A percentile compares a stretch with the other conserved stretches of the same genome.
phyloP scores from a whole-genome alignment of 2,113 vertebrate genomes.

The Meleagris gallopavo region DNA sequence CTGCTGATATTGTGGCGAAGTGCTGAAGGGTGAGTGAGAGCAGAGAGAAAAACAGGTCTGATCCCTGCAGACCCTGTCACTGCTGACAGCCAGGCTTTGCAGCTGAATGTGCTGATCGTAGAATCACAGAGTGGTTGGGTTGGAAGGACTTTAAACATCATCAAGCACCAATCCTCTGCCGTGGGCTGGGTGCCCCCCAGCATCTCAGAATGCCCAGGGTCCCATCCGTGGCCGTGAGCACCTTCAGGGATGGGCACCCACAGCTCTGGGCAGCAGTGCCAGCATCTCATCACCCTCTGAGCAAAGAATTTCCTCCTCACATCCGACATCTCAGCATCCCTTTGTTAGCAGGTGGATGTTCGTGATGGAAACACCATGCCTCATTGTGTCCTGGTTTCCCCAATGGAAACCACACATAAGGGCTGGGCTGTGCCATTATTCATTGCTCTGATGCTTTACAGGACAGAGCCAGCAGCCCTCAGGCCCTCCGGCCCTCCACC shows the following conservation, averaged over 20 bases:
- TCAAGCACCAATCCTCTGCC: too few relatives aligned
- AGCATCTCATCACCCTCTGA: too few relatives aligned
- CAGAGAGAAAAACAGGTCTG: not conserved
- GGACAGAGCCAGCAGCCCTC: not conserved
- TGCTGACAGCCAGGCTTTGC: too few relatives aligned
- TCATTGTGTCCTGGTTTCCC: not conserved
- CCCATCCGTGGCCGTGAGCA: too few relatives aligned
- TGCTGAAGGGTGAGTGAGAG: not conserved
- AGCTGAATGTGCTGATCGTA: rapidly evolving
- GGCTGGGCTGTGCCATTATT: not conserved
- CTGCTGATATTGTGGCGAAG: not conserved
- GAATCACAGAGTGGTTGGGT: too few relatives aligned
- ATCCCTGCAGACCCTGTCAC: not conserved
- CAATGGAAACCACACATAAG: rapidly evolving
- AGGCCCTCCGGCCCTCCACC: not conserved
- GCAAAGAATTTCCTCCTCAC: too few relatives aligned
- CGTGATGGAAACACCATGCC: not conserved
- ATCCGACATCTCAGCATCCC: not conserved
- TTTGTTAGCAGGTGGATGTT: not conserved
- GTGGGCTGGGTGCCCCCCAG: too few relatives aligned
- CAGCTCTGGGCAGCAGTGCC: too few relatives aligned
- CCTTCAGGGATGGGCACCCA: too few relatives aligned
- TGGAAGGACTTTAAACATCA: too few relatives aligned
- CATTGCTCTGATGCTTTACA: not conserved
- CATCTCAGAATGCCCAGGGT: too few relatives aligned